phyloP scores from a whole-genome alignment of 1,140 invertebrate species.

The Conus ventricosus region DNA sequence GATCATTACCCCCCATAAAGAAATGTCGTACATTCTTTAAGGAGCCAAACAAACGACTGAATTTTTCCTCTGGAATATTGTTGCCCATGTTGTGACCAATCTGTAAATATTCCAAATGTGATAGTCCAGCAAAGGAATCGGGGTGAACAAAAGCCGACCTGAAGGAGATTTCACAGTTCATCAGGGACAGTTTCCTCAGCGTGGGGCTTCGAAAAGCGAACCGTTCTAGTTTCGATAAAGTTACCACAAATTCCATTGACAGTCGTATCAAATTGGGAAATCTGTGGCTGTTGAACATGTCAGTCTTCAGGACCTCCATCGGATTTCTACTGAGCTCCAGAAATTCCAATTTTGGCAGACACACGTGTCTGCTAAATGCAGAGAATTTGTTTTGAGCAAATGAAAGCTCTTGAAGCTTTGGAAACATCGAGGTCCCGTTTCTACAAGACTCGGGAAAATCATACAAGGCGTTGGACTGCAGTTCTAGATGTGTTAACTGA shows the following conservation, averaged over 20 bases:
- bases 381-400: background rate
- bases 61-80: background rate
- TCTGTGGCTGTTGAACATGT: background rate
- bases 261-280: background rate
- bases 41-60: background rate
- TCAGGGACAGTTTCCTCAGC: background rate
- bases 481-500: background rate
- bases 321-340: background rate
- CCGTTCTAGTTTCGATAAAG: background rate
- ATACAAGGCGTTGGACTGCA: background rate
- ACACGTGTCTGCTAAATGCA: background rate
- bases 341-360: background rate
- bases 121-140: background rate
- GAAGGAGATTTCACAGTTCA: background rate
- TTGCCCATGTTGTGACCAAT: background rate
- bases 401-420: background rate
- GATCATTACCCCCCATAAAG: background rate
- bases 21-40: background rate
- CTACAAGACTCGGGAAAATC: background rate
- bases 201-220: background rate
- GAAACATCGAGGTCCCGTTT: constrained; percentile 6
- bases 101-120: background rate
- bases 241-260: background rate
- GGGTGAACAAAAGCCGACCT: background rate
- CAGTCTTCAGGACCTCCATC: background rate